These are phyloP conservation scores for Papilio machaon DNA, from an alignment of 1,140 invertebrate species.

Conservation along the genomic window DNA sequence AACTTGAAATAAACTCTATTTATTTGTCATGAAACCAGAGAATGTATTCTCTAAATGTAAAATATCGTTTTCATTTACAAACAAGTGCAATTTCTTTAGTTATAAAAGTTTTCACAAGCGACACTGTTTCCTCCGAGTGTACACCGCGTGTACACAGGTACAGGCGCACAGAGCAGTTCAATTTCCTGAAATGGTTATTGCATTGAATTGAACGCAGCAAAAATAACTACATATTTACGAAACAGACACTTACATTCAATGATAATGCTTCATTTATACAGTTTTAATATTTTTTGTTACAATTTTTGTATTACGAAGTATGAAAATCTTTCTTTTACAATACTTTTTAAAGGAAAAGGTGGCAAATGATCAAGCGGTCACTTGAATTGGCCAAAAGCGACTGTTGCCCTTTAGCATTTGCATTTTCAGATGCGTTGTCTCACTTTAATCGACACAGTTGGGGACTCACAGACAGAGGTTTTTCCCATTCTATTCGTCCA, in stretches of 20 bases:
- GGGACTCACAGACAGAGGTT: too few relatives aligned
- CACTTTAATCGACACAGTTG: too few relatives aligned
- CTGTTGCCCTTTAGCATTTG: too few relatives aligned
- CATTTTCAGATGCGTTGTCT: too few relatives aligned
- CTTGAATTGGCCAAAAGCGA: too few relatives aligned
- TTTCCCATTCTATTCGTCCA: too few relatives aligned
- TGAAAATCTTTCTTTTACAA: too few relatives aligned
- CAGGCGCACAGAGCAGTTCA: slow-evolving; percentile 1
- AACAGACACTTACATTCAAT: not conserved
- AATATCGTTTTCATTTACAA: slow-evolving; percentile 1
- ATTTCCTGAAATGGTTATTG: slow-evolving; percentile 16
- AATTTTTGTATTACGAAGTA: too few relatives aligned
- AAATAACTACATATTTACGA: not conserved
- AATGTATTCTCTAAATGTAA: not conserved
- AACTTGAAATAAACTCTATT: not conserved
- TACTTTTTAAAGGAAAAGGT: too few relatives aligned
- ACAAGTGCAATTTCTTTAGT: slow-evolving; percentile 3
- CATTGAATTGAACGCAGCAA: slow-evolving; percentile 15
- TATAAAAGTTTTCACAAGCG: not conserved
- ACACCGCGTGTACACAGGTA: not conserved
- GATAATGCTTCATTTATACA: not conserved
- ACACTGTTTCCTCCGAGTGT: not conserved
- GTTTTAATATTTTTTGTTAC: not conserved
- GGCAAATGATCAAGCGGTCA: too few relatives aligned
- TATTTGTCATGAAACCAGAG: not conserved